A percentile compares a stretch with the other conserved stretches of the same genome.
These are phyloP conservation scores for Helarctos malayanus DNA, from an alignment of 2,797 vertebrate species.

Conservation along the genomic window DNA sequence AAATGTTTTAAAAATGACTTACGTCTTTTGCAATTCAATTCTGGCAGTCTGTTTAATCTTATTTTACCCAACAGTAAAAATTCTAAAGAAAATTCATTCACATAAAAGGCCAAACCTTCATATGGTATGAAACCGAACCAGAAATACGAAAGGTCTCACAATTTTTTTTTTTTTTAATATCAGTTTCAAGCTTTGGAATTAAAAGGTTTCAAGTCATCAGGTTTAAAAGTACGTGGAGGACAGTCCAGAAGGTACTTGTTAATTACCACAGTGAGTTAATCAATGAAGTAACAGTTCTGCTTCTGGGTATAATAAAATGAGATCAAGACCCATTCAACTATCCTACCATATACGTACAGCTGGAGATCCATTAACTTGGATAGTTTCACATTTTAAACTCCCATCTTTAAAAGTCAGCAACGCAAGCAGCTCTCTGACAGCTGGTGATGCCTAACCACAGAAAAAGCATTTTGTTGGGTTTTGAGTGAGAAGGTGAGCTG, in stretches of 20 bases:
- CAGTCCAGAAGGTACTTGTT: constrained; percentile 78
- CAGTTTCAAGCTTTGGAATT: constrained; percentile 64
- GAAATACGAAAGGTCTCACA: background rate
- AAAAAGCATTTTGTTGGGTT: constrained; percentile 69
- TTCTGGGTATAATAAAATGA: constrained; percentile 82
- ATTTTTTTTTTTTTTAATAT: background rate
- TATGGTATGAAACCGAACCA: background rate
- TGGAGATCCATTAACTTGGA: constrained; percentile 56
- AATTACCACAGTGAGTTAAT: constrained; percentile 86
- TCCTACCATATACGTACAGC: constrained; percentile 66
- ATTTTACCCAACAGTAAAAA: constrained; percentile 43
- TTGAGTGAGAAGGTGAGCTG: constrained; percentile 19
- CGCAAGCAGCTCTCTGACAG: constrained; percentile 78
- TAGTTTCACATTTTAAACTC: constrained; percentile 77
- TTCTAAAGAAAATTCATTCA: constrained; percentile 13
- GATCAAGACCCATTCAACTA: constrained; percentile 78
- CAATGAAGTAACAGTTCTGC: constrained; percentile 83
- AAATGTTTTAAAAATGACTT: constrained; percentile 46
- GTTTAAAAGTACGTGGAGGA: constrained; percentile 82
- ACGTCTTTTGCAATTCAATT: background rate
- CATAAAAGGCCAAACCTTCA: background rate
- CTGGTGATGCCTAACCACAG: constrained; percentile 80
- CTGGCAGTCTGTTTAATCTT: constrained; percentile 22
- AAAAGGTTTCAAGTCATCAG: constrained; percentile 76
- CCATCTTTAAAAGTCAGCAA: constrained; percentile 72